phyloP scores from a whole-genome alignment of 2,888 invertebrate species.

The Mayetiola destructor region DNA sequence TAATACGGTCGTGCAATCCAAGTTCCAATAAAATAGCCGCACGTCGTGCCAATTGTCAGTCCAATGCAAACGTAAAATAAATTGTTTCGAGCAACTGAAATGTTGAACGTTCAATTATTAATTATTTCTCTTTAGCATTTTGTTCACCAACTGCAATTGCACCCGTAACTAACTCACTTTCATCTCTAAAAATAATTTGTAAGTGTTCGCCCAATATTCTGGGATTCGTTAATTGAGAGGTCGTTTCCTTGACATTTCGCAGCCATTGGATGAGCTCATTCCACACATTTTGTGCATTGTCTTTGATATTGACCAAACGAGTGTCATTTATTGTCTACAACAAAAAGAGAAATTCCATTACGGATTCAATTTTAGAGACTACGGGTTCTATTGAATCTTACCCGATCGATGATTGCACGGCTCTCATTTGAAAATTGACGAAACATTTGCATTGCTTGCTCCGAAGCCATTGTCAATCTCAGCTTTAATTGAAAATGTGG shows the following conservation, averaged over 20 bases:
- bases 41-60: conserved; percentile 29
- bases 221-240: conserved; percentile 18
- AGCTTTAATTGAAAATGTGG: too few species aligned
- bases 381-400: background rate
- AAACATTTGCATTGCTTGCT: background rate
- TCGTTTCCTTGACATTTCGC: conserved; percentile 17
- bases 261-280: conserved; percentile 17
- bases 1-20: conserved; percentile 23
- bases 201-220: conserved; percentile 19
- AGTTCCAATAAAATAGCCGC: conserved; percentile 30
- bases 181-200: conserved; percentile 20
- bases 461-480: background rate
- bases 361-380: background rate
- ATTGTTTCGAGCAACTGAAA: conserved; percentile 27
- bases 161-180: conserved; percentile 19
- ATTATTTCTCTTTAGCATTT: background rate
- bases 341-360: background rate
- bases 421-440: background rate
- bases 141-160: background rate
- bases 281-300: conserved; percentile 18
- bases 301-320: conserved; percentile 19
- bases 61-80: conserved; percentile 30
- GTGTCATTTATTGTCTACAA: conserved; percentile 19
- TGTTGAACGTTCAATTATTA: background rate
- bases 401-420: background rate